These are phyloP conservation scores for Sarcophaga caerulescens DNA, from an alignment of 2,888 invertebrate species.

Conservation along the genomic window DNA sequence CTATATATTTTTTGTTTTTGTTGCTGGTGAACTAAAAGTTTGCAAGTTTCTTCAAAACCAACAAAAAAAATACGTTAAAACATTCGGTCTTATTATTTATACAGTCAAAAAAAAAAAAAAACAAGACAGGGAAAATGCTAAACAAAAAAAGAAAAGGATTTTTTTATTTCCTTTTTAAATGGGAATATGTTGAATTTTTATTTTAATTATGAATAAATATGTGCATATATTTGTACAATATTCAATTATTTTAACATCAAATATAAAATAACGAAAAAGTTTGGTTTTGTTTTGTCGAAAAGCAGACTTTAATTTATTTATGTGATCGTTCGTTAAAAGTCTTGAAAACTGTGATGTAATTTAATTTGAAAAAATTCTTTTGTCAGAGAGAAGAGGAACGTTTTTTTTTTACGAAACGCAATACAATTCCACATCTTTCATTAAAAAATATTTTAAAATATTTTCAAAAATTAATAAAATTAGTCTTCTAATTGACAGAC, in stretches of 20 bases:
- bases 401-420: no score
- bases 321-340: not conserved
- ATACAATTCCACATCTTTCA: no score
- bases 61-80: constrained; percentile 48
- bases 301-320: constrained; percentile 53
- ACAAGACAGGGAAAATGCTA: constrained; percentile 2
- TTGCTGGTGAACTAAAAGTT: constrained; percentile 7
- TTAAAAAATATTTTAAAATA: not conserved
- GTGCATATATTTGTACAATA: constrained; percentile 49
- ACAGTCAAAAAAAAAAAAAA: constrained; percentile 52
- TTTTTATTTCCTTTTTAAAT: constrained; percentile 14
- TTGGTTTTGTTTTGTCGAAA: constrained; percentile 35
- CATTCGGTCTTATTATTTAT: constrained; percentile 66
- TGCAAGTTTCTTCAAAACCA: constrained; percentile 35
- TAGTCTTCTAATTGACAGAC: not conserved
- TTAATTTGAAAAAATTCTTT: no score
- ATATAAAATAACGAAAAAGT: constrained; percentile 34
- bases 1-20: constrained; percentile 15
- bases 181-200: constrained; percentile 62
- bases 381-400: no score
- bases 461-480: not conserved
- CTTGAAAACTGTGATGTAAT: no score
- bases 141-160: constrained; percentile 47
- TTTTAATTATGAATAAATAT: constrained; percentile 68
- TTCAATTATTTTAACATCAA: constrained; percentile 58